Percentiles rank a stretch among this genome's conserved stretches.
Conservation (phyloP, 2,113 vertebrate species). For the Onychostruthus taczanowskii region DNA sequence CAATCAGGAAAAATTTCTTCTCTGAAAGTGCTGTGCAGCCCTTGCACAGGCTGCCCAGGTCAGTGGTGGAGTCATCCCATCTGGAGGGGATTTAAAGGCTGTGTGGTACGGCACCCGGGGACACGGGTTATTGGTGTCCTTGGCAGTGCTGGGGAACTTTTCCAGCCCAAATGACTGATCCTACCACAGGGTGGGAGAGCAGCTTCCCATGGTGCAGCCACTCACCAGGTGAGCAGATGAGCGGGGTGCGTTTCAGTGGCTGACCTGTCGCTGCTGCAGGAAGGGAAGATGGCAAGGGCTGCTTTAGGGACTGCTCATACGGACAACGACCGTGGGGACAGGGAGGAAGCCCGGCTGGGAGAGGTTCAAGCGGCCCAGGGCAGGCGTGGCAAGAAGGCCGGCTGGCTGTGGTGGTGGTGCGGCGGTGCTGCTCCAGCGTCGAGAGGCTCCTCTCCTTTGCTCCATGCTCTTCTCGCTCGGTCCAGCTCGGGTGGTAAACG, state of each 20-base stretch:
- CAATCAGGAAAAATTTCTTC: background rate
- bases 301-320: background rate
- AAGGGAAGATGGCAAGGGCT: rapidly evolving
- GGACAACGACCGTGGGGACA: rapidly evolving
- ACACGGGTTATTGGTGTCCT: background rate
- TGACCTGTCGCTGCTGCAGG: rapidly evolving
- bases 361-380: background rate
- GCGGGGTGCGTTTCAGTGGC: background rate
- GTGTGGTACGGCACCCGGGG: background rate
- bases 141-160: background rate
- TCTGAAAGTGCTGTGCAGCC: background rate
- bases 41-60: background rate
- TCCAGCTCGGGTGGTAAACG: constrained; percentile 37
- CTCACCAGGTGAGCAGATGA: rapidly evolving
- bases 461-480: background rate
- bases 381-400: background rate
- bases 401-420: rapidly evolving
- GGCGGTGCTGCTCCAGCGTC: background rate
- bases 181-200: background rate
- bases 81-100: background rate
- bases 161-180: background rate
- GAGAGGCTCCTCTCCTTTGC: background rate
- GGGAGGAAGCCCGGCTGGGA: background rate
- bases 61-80: background rate
- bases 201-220: background rate